phyloP scores from a whole-genome alignment of 2,797 vertebrate species.

The Geotrypetes seraphini region DNA sequence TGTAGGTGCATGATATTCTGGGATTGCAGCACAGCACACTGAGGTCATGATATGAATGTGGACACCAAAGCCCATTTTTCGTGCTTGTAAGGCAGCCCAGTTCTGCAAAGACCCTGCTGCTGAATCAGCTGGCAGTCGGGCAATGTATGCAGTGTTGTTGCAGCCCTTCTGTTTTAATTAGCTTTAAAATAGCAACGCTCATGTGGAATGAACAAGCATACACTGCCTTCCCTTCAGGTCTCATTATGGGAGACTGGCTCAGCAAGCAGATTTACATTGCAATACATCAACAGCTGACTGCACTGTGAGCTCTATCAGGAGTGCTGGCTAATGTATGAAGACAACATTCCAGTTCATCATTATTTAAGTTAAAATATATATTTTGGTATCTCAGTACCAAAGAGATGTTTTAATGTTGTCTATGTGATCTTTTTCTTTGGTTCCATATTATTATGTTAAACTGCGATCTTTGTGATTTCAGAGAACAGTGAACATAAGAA shows the following conservation, averaged over 20 bases:
- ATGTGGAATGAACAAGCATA: constrained; percentile 3
- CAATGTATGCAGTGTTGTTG: neutral
- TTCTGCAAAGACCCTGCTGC: neutral
- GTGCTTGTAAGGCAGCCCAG: constrained; percentile 15
- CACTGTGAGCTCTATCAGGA: neutral
- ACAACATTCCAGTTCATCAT: neutral
- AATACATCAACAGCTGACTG: neutral
- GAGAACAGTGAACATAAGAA: no score
- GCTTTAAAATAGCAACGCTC: constrained; percentile 20
- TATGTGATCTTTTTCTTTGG: no score
- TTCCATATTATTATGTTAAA: no score
- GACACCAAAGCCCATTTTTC: no score
- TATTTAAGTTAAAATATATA: no score
- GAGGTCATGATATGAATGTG: no score
- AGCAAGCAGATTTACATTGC: neutral
- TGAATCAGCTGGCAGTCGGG: constrained; percentile 3
- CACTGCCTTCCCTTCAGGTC: constrained; percentile 12
- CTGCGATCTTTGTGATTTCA: no score
- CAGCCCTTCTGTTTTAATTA: constrained; percentile 29
- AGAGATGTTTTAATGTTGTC: no score
- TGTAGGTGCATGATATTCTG: no score
- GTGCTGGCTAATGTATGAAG: neutral
- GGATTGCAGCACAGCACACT: no score
- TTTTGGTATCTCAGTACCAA: no score
- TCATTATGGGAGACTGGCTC: constrained; percentile 10